phyloP scores from a whole-genome alignment of 2,113 vertebrate genomes.

The Mesembrinibis cayennensis region DNA sequence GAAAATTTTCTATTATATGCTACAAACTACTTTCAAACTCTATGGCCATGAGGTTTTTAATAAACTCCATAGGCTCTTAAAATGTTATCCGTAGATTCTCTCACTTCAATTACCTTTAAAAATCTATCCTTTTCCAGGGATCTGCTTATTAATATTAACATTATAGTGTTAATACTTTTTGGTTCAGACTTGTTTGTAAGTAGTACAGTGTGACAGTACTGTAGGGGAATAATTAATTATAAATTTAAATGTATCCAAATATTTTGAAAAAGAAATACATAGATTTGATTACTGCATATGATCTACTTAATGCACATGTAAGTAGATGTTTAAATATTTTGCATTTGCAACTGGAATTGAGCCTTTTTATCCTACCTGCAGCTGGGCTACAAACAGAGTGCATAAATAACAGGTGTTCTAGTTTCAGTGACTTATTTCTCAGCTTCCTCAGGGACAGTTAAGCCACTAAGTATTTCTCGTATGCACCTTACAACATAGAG shows the following conservation, averaged over 20 bases:
- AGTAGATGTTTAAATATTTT: background rate
- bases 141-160: background rate
- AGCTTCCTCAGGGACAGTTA: background rate
- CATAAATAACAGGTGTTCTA: slow-evolving; percentile 16
- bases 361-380: slow-evolving; percentile 13
- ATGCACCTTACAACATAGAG: background rate
- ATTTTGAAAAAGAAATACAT: slow-evolving; percentile 33
- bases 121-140: background rate
- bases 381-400: background rate
- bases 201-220: background rate
- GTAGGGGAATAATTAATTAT: background rate
- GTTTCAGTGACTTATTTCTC: slow-evolving; percentile 3
- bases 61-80: background rate
- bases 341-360: slow-evolving; percentile 12
- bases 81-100: background rate
- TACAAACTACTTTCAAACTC: background rate
- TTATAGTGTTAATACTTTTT: background rate
- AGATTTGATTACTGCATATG: background rate
- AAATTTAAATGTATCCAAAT: background rate
- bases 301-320: background rate
- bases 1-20: background rate
- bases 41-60: background rate
- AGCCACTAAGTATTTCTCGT: background rate
- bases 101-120: background rate
- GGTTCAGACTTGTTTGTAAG: background rate